Percentiles rank a stretch among this genome's conserved stretches.
Evolutionary conservation across 2,888 invertebrate genomes (phyloP).

Genomic region (Torymus auratus): DNA sequence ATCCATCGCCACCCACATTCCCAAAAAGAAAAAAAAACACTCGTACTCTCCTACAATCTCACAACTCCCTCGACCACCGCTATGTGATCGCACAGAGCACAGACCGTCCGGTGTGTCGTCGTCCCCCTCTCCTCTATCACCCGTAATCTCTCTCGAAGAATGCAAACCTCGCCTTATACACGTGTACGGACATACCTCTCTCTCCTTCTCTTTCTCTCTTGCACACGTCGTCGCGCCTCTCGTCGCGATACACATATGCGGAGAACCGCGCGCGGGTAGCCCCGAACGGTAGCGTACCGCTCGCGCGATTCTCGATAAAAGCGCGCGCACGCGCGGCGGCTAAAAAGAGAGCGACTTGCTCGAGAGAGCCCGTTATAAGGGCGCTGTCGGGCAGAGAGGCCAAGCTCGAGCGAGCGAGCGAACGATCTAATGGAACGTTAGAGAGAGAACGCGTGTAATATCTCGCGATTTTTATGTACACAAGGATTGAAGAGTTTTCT

Average conservation of each 20-base stretch:
- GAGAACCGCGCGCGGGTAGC: background rate
- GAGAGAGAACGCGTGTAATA: constrained; percentile 3
- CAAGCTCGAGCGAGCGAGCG: background rate
- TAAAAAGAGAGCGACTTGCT: too few species aligned
- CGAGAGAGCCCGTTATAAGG: constrained; percentile 14
- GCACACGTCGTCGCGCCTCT: too few species aligned
- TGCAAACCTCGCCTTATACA: constrained; percentile 4
- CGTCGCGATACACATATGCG: background rate
- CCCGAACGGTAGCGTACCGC: background rate
- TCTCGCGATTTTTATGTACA: background rate
- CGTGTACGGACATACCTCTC: background rate
- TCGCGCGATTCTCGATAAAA: constrained; percentile 1
- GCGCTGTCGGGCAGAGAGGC: constrained; percentile 27
- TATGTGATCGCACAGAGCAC: too few species aligned
- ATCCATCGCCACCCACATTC: too few species aligned
- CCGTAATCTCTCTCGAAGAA: too few species aligned
- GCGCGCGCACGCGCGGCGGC: background rate
- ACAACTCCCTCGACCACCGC: too few species aligned
- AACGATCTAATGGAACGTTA: constrained; percentile 38
- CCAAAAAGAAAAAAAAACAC: too few species aligned
- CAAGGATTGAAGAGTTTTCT: too few species aligned
- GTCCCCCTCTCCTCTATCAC: background rate
- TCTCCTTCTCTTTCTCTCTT: too few species aligned
- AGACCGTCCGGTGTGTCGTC: too few species aligned
- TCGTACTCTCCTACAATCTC: too few species aligned